Evolutionary conservation across 2,113 vertebrate genomes (phyloP), one percentile per base, ranked within the genome.

Genomic region (Calidris pygmaea): DNA sequence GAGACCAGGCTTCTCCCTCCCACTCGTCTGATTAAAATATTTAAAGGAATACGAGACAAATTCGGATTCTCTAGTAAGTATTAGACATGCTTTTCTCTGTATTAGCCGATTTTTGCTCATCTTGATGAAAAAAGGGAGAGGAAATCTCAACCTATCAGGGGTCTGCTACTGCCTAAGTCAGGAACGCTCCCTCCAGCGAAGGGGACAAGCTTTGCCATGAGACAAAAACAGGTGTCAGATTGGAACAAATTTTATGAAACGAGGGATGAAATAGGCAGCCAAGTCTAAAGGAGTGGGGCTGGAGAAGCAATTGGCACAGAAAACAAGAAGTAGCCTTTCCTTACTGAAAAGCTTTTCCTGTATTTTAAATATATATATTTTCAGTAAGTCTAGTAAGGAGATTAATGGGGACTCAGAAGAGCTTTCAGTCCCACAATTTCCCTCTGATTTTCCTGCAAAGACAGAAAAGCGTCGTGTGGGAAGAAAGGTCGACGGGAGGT

Each of bases 1-100:
- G 81, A 94, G 73, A 97, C 70, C 76, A 52, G 89, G 91, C 89
- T 96, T 94, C 52, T 62, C 78, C 24, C 32, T 82, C 24, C 10
- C 85, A 89, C 52, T 56, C 7, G 6, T 55, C 53, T 75, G 70
- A 82, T 89, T 68, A 76, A 91, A 95, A 96, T 87, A 92, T 82
- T 96, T 96, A 96, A 96, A 92, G 79, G 43, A 82, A 87, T 79
- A 92, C 27, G 14, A 75, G 85, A 80, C 24, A 88, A 93, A 89
- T 63, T 77, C 30, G 63, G 55, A 34, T 39, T 56, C 24, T 39
- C 39, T 83, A 21, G 16, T 37, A 41, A 83, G 43, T 60, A 63
- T 20, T 43, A 67, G 66, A 8, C 12, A 29, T 17, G 71, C 8
- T 86, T 21, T 79, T 80, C 88, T 45, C 29, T 83, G 24, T 37